Percentiles rank a stretch among this genome's conserved stretches.
These are phyloP conservation scores for Potamarius usumacintae DNA, from an alignment of 2,113 vertebrate species.

Conservation along the genomic window DNA sequence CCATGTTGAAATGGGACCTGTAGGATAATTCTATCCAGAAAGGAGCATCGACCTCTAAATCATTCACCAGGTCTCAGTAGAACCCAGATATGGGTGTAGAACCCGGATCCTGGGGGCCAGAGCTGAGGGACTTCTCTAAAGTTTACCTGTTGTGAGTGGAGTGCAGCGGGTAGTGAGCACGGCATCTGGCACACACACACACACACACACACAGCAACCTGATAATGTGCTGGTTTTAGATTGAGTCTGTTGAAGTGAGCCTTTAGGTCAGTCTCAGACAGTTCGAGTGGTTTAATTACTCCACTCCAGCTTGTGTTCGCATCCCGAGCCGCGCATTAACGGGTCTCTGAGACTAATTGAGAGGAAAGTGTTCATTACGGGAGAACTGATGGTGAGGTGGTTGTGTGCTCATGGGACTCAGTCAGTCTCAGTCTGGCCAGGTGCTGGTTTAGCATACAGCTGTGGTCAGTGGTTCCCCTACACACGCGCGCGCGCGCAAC, in stretches of 20 bases:
- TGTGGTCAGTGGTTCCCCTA: constrained; percentile 43
- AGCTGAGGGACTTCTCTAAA: not conserved
- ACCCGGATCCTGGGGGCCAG: not conserved
- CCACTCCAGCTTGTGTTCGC: not conserved
- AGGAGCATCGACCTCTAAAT: too few species aligned
- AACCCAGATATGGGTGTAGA: too few species aligned
- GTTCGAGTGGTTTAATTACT: not conserved
- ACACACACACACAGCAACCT: not conserved
- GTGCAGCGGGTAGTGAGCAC: not conserved
- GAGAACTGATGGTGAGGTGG: constrained; percentile 15
- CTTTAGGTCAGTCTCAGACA: not conserved
- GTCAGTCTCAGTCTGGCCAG: constrained; percentile 46
- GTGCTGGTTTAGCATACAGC: constrained; percentile 68
- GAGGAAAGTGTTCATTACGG: constrained; percentile 1
- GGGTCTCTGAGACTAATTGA: not conserved
- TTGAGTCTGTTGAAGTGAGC: not conserved
- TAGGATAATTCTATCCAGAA: not conserved
- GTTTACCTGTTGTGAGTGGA: not conserved
- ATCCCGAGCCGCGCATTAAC: not conserved
- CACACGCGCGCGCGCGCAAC: not conserved
- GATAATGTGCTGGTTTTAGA: not conserved
- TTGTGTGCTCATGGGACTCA: not conserved
- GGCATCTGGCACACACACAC: not conserved
- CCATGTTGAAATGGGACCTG: too few species aligned
- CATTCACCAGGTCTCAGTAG: not conserved